Percentiles rank a stretch among this genome's conserved stretches.
These are phyloP conservation scores for Drepana falcataria DNA, from an alignment of 2,888 invertebrate genomes.

Conservation along the genomic window DNA sequence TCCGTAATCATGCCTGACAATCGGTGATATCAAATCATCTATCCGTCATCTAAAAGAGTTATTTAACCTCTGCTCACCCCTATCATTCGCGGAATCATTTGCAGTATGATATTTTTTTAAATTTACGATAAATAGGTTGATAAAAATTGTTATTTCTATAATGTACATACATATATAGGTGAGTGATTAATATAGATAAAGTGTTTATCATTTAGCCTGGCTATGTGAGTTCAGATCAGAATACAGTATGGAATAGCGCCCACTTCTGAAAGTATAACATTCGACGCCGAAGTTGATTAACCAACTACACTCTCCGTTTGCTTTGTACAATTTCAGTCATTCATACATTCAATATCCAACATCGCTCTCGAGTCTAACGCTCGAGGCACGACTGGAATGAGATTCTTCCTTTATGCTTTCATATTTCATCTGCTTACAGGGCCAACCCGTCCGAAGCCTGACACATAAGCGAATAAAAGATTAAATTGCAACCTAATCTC, in stretches of 20 bases:
- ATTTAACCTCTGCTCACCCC: too few relatives aligned
- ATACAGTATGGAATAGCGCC: constrained; percentile 7
- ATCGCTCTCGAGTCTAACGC: constrained; percentile 33
- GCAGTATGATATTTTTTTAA: too few relatives aligned
- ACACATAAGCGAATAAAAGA: constrained; percentile 16
- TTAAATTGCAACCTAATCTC: constrained; percentile 33
- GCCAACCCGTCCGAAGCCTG: constrained; percentile 39
- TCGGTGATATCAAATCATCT: too few relatives aligned
- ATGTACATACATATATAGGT: too few relatives aligned
- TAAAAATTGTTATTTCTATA: too few relatives aligned
- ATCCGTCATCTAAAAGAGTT: too few relatives aligned
- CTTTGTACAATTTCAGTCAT: constrained; percentile 28
- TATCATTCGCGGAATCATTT: too few relatives aligned
- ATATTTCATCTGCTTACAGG: constrained; percentile 60
- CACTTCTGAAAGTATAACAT: constrained; percentile 9
- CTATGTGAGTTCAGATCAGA: too few relatives aligned
- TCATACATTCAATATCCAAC: constrained; percentile 42
- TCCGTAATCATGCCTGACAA: too few relatives aligned
- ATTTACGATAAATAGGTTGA: too few relatives aligned
- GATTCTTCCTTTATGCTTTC: constrained; percentile 64
- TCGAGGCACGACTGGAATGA: constrained; percentile 52
- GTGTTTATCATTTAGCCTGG: too few relatives aligned
- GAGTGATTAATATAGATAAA: too few relatives aligned
- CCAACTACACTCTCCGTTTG: constrained; percentile 14
- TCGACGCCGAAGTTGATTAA: constrained; percentile 11